Evolutionary conservation across 2,797 vertebrate species (phyloP), one percentile per base, ranked within the genome.

Genomic region (Nyctalus aviator): DNA sequence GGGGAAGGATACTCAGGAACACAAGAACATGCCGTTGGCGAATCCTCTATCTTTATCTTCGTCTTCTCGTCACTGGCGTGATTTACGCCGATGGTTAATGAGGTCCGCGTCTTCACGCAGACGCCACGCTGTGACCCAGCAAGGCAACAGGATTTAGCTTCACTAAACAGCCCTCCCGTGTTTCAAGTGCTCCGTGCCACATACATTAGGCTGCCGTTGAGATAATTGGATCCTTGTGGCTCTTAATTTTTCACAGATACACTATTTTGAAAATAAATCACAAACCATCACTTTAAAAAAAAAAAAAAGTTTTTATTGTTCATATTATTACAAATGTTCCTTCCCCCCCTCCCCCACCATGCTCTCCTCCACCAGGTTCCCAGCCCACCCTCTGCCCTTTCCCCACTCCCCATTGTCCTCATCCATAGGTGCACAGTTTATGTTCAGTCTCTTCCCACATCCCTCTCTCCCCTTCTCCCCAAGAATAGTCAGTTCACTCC

Each of bases 221-320:
- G 95, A 73, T 98, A 97, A 98, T 97, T 96, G 95, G 96, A 96
- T 97, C 73, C 97, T 97, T 94, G 95, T 92, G 94, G 96, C 64
- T 97, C 94, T 95, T 97, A 96, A 94, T 97, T 97, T 97, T 95
- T 97, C 96, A 46, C 93, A 95, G 94, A 91, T 94, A 93, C 35
- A 62, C 41, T 97, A 94, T 97, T 96, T 97, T 96, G 95, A 96
- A 98, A 98, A 98, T 98, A 97, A 97, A 96, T 84, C 55, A n/a
- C 50, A 85, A 96, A 88, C 57, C 46, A 76, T 87, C 85, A 92
- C 85, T 95, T 75, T 46, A n/a, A n/a, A n/a, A n/a, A n/a, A n/a
- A n/a, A n/a, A n/a, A n/a, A n/a, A n/a, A n/a, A n/a, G n/a, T n/a
- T n/a, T n/a, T n/a, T n/a, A n/a, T n/a, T n/a, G n/a, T n/a, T n/a